Conservation (phyloP, 2,888 invertebrate genomes). For the Conistra vaccinii region DNA sequence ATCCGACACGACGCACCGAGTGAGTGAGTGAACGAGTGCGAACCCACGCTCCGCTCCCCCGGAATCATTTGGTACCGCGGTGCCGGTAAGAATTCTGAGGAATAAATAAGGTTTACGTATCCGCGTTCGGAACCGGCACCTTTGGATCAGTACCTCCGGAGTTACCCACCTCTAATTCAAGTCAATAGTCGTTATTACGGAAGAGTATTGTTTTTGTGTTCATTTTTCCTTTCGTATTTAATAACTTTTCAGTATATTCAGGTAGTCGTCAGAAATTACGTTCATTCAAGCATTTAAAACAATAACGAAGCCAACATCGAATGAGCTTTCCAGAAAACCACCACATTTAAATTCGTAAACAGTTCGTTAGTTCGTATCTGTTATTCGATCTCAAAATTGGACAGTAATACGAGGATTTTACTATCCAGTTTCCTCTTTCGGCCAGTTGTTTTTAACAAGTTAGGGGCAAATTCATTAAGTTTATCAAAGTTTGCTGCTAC, state of each 20-base stretch:
- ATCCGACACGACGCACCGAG: too few species aligned
- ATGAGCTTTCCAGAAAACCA: slow-evolving; percentile 14
- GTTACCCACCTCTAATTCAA: too few species aligned
- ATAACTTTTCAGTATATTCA: neutral
- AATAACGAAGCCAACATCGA: slow-evolving; percentile 10
- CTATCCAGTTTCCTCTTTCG: slow-evolving; percentile 17
- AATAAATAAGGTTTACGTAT: too few species aligned
- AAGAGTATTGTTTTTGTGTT: neutral
- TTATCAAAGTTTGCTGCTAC: slow-evolving; percentile 16
- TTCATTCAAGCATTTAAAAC: slow-evolving; percentile 28
- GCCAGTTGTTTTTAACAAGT: slow-evolving; percentile 9
- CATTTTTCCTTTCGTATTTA: slow-evolving; percentile 6
- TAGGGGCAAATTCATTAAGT: slow-evolving; percentile 22
- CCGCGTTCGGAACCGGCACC: too few species aligned
- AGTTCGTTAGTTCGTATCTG: slow-evolving; percentile 13
- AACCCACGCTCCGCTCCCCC: too few species aligned
- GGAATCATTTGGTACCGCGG: too few species aligned
- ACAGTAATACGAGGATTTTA: slow-evolving; percentile 9
- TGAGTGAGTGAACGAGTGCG: too few species aligned
- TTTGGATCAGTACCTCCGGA: too few species aligned
- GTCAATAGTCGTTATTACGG: slow-evolving; percentile 43
- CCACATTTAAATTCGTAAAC: slow-evolving; percentile 11
- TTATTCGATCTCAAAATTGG: slow-evolving; percentile 21
- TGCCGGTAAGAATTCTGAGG: too few species aligned
- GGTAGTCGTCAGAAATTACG: slow-evolving; percentile 1